phyloP scores from a whole-genome alignment of 2,797 vertebrate species.

The Betta splendens region DNA sequence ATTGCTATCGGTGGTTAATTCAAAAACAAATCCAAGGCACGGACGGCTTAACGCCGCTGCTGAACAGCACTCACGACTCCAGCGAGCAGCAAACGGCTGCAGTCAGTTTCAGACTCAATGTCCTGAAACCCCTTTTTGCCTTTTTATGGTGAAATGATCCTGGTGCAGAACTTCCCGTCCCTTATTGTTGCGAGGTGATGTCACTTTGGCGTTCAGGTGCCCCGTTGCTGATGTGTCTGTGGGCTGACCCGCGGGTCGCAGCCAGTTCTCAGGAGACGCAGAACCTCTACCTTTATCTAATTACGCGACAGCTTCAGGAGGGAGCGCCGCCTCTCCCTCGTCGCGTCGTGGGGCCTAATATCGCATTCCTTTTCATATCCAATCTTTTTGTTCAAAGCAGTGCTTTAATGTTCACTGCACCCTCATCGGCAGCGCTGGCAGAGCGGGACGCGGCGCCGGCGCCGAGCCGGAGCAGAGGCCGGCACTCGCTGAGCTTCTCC shows the following conservation, averaged over 20 bases:
- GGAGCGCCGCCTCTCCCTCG: slow-evolving; percentile 39
- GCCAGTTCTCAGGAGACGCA: slow-evolving; percentile 56
- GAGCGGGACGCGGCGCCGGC: slow-evolving; percentile 20
- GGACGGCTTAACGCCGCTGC: slow-evolving; percentile 7
- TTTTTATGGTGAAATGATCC: slow-evolving; percentile 45
- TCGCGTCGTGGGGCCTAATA: slow-evolving; percentile 69
- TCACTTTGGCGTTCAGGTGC: slow-evolving; percentile 70
- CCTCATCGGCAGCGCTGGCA: slow-evolving; percentile 46
- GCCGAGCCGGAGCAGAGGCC: slow-evolving; percentile 36
- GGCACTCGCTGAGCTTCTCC: slow-evolving; percentile 36
- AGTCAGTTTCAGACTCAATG: slow-evolving; percentile 20
- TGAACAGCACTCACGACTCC: no score
- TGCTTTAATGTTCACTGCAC: slow-evolving; percentile 65
- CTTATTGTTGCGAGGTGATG: slow-evolving; percentile 56
- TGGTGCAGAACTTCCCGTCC: slow-evolving; percentile 33
- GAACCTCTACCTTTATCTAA: slow-evolving; percentile 75
- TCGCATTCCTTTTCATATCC: slow-evolving; percentile 76
- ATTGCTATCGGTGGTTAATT: no score
- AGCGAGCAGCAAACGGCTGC: slow-evolving; percentile 9
- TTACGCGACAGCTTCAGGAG: slow-evolving; percentile 75
- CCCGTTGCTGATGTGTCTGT: slow-evolving; percentile 32
- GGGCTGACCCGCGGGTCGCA: slow-evolving; percentile 53
- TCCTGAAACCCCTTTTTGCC: slow-evolving; percentile 6
- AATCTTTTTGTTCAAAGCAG: slow-evolving; percentile 76
- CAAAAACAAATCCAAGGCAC: neutral